Conservation (phyloP, 2,113 vertebrate genomes). For the Protobothrops flavoviridis region DNA sequence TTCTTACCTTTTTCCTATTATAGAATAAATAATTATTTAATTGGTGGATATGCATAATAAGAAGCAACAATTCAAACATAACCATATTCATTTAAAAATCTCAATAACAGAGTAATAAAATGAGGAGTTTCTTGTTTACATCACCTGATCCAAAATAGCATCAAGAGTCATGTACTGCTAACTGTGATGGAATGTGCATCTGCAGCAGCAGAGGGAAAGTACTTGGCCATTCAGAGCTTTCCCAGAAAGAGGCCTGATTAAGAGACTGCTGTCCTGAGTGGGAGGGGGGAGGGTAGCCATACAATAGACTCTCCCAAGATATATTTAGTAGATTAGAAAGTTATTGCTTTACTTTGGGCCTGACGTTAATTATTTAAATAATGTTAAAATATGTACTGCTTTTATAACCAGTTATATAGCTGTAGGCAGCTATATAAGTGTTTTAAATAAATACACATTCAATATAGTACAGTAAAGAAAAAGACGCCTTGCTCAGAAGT, state of each 20-base stretch:
- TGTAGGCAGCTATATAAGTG: neutral
- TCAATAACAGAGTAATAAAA: neutral
- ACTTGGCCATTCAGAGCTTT: neutral
- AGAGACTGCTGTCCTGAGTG: neutral
- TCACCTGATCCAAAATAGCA: neutral
- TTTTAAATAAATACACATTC: neutral
- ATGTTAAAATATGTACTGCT: neutral
- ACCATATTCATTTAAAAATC: neutral
- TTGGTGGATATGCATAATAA: neutral
- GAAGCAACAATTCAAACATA: neutral
- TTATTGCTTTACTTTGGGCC: neutral
- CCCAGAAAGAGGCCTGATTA: neutral
- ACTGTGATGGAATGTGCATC: neutral
- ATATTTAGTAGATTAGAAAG: neutral
- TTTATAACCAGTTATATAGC: neutral
- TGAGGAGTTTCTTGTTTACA: neutral
- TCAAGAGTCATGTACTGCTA: neutral
- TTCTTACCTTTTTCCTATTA: neutral
- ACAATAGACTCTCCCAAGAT: neutral
- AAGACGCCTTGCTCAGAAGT: neutral
- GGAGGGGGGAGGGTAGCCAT: neutral
- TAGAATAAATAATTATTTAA: neutral
- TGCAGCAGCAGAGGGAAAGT: neutral
- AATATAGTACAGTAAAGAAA: neutral
- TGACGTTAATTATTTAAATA: neutral